Base-by-base conservation (phyloP, 2,113 vertebrate genomes). In the Dicrurus megarhynchus region DNA sequence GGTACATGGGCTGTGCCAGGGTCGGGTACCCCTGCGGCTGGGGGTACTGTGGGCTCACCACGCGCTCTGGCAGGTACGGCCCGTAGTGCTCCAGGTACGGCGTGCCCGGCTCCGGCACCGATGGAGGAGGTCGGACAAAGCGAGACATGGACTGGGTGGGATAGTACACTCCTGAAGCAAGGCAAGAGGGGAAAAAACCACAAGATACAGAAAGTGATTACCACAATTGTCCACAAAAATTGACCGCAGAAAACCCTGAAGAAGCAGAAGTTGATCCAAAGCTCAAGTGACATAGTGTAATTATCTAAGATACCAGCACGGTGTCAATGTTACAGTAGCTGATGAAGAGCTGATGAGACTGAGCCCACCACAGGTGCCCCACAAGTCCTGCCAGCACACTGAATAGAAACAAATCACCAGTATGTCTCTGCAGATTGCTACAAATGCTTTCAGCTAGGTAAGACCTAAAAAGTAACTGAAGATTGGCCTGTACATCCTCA, bases 41-140 rank as follows among this genome's bases (percentile, higher is more conserved):
- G 1, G 98, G 96, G 79, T 99, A 99, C 77, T 98, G 97, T 1
- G 98, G 97, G 84, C 96, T 98, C 70, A 98, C 96, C 84, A 98
- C 97, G 7, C 99, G 98, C 39, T 99, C 99, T 39, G 98, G 98
- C 81, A 98, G 98, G 76, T 99, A 99, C 5, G 99, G 98, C 12
- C 98, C 67, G 69, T 99, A 99, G 77, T 98, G 98, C 76, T 99
- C 99, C 91, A 99, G 98, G 95, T 99, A 99, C 28, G 98, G 97
- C 30, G 98, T 96, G 16, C 96, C 98, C 12, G 98, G 96, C 42
- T 99, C 99, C 12, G 98, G 69, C 35, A 96, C 98, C 10, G 98
- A 97, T 4, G 97, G 97, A 92, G 73, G 98, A 94, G 98, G 97
- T n/a, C 98, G 97, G 13, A 98, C 97, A 32, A 99, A 99, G 81